Evolutionary conservation across 2,113 vertebrate species (phyloP).

Genomic region (Patagioenas fasciata): DNA sequence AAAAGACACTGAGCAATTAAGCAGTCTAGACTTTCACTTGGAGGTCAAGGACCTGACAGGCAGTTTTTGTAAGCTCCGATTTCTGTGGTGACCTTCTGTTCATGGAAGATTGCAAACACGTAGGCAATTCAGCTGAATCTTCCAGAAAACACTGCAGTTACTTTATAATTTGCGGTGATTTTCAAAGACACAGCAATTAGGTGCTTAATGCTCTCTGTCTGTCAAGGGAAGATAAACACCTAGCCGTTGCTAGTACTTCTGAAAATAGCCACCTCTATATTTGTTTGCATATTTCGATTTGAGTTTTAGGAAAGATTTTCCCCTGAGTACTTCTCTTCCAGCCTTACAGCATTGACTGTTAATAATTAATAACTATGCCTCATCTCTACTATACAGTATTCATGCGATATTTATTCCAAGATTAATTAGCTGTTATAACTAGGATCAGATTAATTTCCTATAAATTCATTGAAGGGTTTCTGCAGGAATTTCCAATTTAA

Average conservation of each 20-base stretch:
- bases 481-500: neutral
- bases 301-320: conserved; percentile 19
- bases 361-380: conserved; percentile 50
- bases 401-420: conserved; percentile 30
- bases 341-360: conserved; percentile 1
- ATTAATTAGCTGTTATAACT: conserved; percentile 32
- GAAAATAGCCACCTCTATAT: neutral
- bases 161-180: neutral
- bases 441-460: conserved; percentile 3
- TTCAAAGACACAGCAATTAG: conserved; percentile 10
- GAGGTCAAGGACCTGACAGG: neutral
- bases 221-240: conserved; percentile 19
- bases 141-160: conserved; percentile 4
- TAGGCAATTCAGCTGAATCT: neutral
- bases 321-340: conserved; percentile 34
- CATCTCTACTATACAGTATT: neutral
- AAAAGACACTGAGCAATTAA: neutral
- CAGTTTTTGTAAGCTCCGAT: conserved; percentile 5
- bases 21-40: neutral
- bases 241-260: neutral
- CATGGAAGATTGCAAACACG: neutral
- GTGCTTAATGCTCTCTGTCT: neutral
- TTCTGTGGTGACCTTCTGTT: conserved; percentile 23
- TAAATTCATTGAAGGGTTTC: neutral
- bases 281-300: conserved; percentile 38